Percentiles rank a stretch among this genome's conserved stretches.
phyloP scores from a whole-genome alignment of 2,888 invertebrate species.

The Thysanoteuthis rhombus region DNA sequence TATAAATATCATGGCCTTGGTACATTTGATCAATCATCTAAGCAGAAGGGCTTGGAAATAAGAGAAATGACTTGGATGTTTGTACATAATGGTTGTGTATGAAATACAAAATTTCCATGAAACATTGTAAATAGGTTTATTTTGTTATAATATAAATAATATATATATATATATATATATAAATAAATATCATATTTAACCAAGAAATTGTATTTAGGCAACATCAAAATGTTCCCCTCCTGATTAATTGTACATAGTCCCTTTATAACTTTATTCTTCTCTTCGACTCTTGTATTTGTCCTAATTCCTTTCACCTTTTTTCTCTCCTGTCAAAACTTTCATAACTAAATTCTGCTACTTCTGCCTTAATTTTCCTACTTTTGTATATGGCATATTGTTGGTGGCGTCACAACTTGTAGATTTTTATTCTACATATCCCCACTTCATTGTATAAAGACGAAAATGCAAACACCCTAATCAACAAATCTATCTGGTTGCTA shows the following conservation, averaged over 20 bases:
- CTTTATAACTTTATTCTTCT: not conserved
- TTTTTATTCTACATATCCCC: not conserved
- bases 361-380: not conserved
- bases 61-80: not conserved
- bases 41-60: not conserved
- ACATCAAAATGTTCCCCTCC: not conserved
- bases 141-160: constrained; percentile 31
- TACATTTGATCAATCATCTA: not conserved
- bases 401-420: not conserved
- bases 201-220: constrained; percentile 29
- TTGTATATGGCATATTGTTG: not conserved
- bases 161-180: constrained; percentile 23
- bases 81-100: constrained; percentile 30
- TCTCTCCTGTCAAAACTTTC: not conserved
- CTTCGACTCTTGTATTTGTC: not conserved
- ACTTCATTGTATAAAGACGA: not conserved
- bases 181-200: constrained; percentile 27
- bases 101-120: not conserved
- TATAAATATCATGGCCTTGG: constrained; percentile 12
- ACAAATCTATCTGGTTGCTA: not conserved
- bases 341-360: not conserved
- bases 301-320: not conserved
- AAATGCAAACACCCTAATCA: not conserved
- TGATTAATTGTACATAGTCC: not conserved
- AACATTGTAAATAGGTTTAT: constrained; percentile 32